These are phyloP conservation scores for Megalonaias nervosa DNA, from an alignment of 1,140 invertebrate genomes.

Conservation along the genomic window DNA sequence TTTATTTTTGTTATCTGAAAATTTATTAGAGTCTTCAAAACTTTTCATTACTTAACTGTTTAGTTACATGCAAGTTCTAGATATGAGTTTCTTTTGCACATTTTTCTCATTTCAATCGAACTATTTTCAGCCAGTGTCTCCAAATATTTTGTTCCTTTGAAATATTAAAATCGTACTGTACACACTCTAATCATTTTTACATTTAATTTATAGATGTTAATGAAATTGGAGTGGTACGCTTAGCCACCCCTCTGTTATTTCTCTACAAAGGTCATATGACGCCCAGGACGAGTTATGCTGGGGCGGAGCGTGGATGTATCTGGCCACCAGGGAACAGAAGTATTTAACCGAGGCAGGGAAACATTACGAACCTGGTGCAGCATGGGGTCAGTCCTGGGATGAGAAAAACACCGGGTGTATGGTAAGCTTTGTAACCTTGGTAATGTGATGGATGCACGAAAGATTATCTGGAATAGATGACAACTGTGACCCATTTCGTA, in stretches of 20 bases:
- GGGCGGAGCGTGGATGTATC: slow-evolving; percentile 78
- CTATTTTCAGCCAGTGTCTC: not conserved
- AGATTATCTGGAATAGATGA: not conserved
- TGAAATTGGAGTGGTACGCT: not conserved
- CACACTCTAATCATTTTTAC: not conserved
- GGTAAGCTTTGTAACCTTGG: slow-evolving; percentile 11
- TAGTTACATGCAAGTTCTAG: too few relatives aligned
- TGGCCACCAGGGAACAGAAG: slow-evolving; percentile 74
- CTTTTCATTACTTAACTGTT: too few relatives aligned
- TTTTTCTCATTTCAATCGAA: not conserved
- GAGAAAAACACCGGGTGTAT: slow-evolving; percentile 74
- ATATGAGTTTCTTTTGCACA: not conserved
- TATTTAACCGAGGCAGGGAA: slow-evolving; percentile 76
- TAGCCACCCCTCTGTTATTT: not conserved
- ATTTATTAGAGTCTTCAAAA: too few relatives aligned
- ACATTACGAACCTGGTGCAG: slow-evolving; percentile 36
- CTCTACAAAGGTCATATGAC: slow-evolving; percentile 70
- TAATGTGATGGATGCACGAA: not conserved
- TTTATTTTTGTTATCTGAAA: too few relatives aligned
- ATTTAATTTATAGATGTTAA: not conserved
- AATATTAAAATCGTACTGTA: not conserved
- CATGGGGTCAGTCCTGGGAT: slow-evolving; percentile 75
- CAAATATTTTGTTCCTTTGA: not conserved
- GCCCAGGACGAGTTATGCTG: slow-evolving; percentile 78
- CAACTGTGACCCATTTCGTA: too few relatives aligned